phyloP scores from a whole-genome alignment of 2,113 vertebrate genomes.

The Pogonocichla stellata region DNA sequence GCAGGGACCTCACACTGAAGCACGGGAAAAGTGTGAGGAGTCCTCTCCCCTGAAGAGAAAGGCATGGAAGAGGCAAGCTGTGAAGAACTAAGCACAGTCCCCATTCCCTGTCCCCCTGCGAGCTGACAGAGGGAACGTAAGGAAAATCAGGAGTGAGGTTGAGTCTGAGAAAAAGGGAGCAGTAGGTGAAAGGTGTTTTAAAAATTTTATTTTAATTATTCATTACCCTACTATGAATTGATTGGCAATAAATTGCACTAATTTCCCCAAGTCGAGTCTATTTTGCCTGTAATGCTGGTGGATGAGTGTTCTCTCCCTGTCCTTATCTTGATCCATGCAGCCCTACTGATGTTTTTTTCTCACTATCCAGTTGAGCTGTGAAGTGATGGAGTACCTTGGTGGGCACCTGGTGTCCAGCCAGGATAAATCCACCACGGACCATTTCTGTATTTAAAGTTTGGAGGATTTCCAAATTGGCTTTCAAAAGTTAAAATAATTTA shows the following conservation, averaged over 20 bases:
- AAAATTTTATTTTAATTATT: background rate
- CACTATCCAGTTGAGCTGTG: background rate
- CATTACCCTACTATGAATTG: no score
- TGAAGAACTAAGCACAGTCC: background rate
- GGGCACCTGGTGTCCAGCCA: background rate
- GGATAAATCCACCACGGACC: background rate
- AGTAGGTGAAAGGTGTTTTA: background rate
- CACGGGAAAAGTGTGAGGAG: background rate
- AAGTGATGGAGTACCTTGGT: background rate
- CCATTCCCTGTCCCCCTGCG: accelerated
- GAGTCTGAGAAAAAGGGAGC: background rate
- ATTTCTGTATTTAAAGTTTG: background rate
- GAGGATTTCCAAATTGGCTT: background rate
- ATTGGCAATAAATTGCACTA: background rate
- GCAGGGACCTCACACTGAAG: background rate
- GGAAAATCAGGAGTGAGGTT: background rate
- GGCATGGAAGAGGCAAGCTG: accelerated
- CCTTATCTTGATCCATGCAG: background rate
- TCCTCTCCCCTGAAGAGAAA: background rate
- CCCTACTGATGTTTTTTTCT: background rate
- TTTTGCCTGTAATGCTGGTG: background rate
- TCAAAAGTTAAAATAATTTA: background rate
- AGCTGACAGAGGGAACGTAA: accelerated
- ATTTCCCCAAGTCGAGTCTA: background rate
- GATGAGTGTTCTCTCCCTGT: background rate